Conservation (phyloP, 2,797 vertebrate species). For the Sebastes steindachneri region DNA sequence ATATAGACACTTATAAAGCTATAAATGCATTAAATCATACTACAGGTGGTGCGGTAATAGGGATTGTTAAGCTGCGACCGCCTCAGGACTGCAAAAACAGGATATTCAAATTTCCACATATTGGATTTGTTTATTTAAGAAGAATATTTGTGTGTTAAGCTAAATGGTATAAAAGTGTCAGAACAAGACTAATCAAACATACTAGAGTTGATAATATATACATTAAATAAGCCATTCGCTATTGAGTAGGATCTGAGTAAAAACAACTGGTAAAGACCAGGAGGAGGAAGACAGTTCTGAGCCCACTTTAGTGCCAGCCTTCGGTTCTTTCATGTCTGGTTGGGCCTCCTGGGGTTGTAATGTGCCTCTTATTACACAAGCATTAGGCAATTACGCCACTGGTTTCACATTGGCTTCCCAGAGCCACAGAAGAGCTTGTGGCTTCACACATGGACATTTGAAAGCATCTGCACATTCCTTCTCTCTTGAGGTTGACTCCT, state of each 20-base stretch:
- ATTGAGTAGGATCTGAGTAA: neutral
- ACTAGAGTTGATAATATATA: neutral
- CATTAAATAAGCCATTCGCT: slow-evolving; percentile 9
- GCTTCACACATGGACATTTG: slow-evolving; percentile 80
- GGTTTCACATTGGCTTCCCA: slow-evolving; percentile 73
- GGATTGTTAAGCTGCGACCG: neutral
- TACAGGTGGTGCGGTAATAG: neutral
- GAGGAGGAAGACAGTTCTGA: slow-evolving; percentile 38
- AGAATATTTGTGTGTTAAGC: neutral
- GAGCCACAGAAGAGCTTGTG: slow-evolving; percentile 77
- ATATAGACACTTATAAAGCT: neutral
- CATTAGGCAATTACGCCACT: slow-evolving; percentile 82
- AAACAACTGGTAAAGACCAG: slow-evolving; percentile 35
- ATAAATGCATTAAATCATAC: neutral
- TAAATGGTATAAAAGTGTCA: neutral
- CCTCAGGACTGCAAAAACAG: neutral
- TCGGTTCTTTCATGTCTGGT: slow-evolving; percentile 69
- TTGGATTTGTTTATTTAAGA: neutral
- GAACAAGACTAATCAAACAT: neutral
- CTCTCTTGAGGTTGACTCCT: slow-evolving; percentile 53
- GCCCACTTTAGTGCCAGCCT: slow-evolving; percentile 54
- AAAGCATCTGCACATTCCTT: slow-evolving; percentile 77
- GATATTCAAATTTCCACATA: slow-evolving; percentile 1
- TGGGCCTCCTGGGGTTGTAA: slow-evolving; percentile 78
- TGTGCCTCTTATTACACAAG: slow-evolving; percentile 82